phyloP scores from a whole-genome alignment of 2,797 vertebrate species.

The Bovichtus diacanthus region DNA sequence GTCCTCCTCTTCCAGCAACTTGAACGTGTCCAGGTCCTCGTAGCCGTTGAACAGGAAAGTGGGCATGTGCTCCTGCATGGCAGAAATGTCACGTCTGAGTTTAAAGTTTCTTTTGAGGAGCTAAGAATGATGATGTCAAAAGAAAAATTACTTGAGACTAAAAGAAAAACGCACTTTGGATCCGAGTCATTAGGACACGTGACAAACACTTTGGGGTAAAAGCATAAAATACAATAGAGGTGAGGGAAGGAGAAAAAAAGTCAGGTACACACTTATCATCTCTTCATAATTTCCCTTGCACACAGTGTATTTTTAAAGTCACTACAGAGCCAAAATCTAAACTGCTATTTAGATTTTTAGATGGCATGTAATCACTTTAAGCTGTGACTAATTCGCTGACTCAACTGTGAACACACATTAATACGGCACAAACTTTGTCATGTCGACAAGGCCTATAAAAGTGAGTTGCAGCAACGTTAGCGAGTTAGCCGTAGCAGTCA shows the following conservation, averaged over 20 bases:
- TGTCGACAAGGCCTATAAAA: constrained; percentile 28
- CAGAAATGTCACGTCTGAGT: constrained; percentile 13
- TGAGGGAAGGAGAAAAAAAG: background rate
- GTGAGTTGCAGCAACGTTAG: constrained; percentile 6
- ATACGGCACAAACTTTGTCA: constrained; percentile 11
- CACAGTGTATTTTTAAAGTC: constrained; percentile 43
- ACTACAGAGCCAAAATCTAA: constrained; percentile 40
- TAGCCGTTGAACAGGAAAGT: constrained; percentile 99
- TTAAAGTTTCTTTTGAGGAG: background rate
- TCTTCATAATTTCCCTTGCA: constrained; percentile 39
- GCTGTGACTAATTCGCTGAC: constrained; percentile 3
- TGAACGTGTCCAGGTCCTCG: constrained; percentile 98
- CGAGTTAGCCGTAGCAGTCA: background rate
- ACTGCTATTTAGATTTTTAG: constrained; percentile 36
- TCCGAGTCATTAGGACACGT: background rate
- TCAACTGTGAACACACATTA: constrained; percentile 26
- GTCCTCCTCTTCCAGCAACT: constrained; percentile 97
- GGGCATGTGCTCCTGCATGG: constrained; percentile 95
- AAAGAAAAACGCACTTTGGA: constrained; percentile 35
- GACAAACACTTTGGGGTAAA: background rate
- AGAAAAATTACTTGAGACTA: background rate
- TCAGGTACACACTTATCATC: constrained; percentile 19
- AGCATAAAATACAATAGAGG: background rate
- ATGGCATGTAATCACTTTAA: constrained; percentile 39
- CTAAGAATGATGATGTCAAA: background rate